Evolutionary conservation across 2,888 invertebrate species (phyloP), one percentile per base, ranked within the genome.

Genomic region (Parnassius mnemosyne): DNA sequence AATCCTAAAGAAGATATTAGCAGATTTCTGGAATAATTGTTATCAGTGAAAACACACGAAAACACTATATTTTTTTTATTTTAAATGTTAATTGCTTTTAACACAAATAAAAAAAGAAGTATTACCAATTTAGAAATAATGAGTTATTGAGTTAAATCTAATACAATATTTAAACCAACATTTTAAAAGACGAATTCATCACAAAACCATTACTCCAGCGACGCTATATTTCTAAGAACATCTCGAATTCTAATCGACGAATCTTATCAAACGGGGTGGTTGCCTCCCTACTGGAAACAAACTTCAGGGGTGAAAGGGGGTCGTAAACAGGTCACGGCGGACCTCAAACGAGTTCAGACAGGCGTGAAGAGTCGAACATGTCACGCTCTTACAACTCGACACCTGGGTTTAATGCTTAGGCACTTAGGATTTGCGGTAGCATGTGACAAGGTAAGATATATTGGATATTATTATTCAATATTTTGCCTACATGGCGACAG

Each of bases 311-410:
- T 65, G 65, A 60, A 60, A 70, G 68, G 73, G 77, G 75, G 74
- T 75, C 73, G 57, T 60, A 56, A 63, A 63, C 60, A 55, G 63
- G 63, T 60, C 63, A 60, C 59, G 60, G 47, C 60, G 63, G 65
- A 75, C 74, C 66, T 69, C 76, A 86, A 88, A 90, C 78, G 77
- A 81, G 83, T 74, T 79, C 79, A 84, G 90, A 89, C 90, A 89
- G 73, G 80, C 89, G 87, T 85, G 77, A 81, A 66, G 77, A 75
- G 64, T 71, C 70, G 75, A 81, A 84, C 85, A 79, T 86, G 88
- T 87, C 87, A 78, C 80, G 79, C 80, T 81, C 74, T 75, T 77
- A 71, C 69, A 70, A 69, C 70, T 73, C 77, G 76, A 69, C 84
- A 85, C 85, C 84, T 81, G 71, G 71, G 67, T 74, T 76, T 85